These are phyloP conservation scores for Holacanthus passer DNA, from an alignment of 2,113 vertebrate species.

Conservation along the genomic window DNA sequence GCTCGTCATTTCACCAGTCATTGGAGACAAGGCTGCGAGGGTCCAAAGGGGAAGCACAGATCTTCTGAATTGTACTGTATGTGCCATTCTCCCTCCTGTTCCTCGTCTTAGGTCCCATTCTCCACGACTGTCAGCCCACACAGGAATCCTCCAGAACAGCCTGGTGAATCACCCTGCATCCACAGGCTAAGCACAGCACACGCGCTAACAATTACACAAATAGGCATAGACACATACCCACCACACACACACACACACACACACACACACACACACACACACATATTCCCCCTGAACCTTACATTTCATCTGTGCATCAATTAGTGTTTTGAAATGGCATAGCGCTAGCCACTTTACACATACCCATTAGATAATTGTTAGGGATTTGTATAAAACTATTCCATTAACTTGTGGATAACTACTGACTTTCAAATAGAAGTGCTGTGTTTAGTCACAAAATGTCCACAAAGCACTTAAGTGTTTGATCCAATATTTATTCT, in stretches of 20 bases:
- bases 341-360: constrained; percentile 47
- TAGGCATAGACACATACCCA: constrained; percentile 35
- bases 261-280: constrained; percentile 22
- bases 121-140: constrained; percentile 52
- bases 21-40: neutral
- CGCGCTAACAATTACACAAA: constrained; percentile 56
- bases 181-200: constrained; percentile 53
- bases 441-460: constrained; percentile 35
- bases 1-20: constrained; percentile 42
- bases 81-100: constrained; percentile 3
- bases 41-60: constrained; percentile 8
- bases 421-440: constrained; percentile 42
- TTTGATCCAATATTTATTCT: constrained; percentile 46
- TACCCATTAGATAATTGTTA: constrained; percentile 44
- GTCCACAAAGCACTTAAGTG: constrained; percentile 12
- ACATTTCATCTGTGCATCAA: constrained; percentile 52
- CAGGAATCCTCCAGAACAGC: constrained; percentile 63
- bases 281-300: constrained; percentile 2
- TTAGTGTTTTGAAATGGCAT: constrained; percentile 52
- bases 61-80: neutral
- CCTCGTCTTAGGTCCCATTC: constrained; percentile 29
- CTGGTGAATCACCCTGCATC: constrained; percentile 69
- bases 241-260: no score
- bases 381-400: constrained; percentile 19
- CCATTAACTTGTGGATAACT: constrained; percentile 55